Evolutionary conservation across 92 coral and sea anemone species (phyloP), one percentile per base, ranked within the genome.

Genomic region (Bergia sp.): DNA sequence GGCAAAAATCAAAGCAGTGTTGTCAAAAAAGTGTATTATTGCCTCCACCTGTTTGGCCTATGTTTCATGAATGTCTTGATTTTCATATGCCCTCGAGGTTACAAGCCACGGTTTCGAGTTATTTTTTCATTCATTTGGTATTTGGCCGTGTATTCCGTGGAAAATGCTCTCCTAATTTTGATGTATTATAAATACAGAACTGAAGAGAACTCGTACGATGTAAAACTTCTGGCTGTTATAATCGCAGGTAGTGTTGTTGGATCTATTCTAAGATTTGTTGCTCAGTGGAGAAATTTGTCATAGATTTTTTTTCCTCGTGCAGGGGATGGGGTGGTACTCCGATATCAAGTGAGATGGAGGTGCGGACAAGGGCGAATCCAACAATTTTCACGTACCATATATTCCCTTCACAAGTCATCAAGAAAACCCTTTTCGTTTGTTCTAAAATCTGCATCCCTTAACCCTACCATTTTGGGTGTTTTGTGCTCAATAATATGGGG

Each of bases 271-370:
- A 84, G 87, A 50, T 84, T 84, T 42, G 36, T 47, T 6, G 53
- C 87, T 38, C 87, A 84, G 47, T 84, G 87, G 87, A 36, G 87
- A 84, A 84, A 44, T 50, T 71, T 84, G 45, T 45, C 79, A n/a
- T 69, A 66, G 64, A 61, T 53, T 29, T 29, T 29, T 29, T 29
- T 29, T 29, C 29, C 29, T 29, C 29, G 29, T 29, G 29, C 29
- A 29, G 29, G 29, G 29, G 29, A 29, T 29, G 29, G 29, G 29
- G 16, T 53, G 58, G 16, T 2, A 11, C 2, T 12, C 16, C 58
- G 58, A 2, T 53, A 15, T 18, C 58, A 4, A 3, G 50, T 7
- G 50, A 7, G 50, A 10, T 45, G 50, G 58, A 11, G 16, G 69
- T 23, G 58, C 13, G 58, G 13, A 53, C 58, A 53, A 53, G 16